Conservation (phyloP, 1,140 invertebrate species). For the Globodera ellingtonae region DNA sequence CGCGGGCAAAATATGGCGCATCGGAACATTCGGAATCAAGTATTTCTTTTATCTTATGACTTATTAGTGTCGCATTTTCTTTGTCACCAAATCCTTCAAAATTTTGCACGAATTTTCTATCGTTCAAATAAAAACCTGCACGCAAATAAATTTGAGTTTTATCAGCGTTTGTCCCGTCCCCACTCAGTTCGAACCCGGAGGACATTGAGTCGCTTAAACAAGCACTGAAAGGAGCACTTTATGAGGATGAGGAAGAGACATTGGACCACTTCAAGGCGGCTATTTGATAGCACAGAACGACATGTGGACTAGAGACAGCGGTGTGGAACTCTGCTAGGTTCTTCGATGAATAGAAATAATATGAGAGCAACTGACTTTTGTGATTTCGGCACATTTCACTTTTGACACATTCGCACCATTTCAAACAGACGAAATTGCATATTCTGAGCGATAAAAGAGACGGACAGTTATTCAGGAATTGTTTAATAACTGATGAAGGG, state of each 20-base stretch:
- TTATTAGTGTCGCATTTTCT: background rate
- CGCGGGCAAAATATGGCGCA: conserved; percentile 71
- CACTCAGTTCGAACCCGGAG: conserved; percentile 23
- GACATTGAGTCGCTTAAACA: conserved; percentile 31
- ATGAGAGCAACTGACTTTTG: background rate
- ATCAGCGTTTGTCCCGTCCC: too few relatives aligned
- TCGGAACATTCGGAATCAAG: conserved; percentile 55
- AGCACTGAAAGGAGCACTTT: conserved; percentile 31
- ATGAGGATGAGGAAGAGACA: background rate
- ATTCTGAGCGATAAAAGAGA: background rate
- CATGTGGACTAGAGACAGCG: background rate
- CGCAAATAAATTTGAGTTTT: too few relatives aligned
- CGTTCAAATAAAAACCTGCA: too few relatives aligned
- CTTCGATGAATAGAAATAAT: background rate
- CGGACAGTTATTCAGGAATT: background rate
- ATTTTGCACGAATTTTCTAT: too few relatives aligned
- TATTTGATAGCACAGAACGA: background rate
- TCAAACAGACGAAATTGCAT: background rate
- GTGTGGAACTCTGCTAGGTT: background rate
- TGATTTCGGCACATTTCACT: conserved; percentile 5
- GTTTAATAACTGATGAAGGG: background rate
- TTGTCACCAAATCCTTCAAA: too few relatives aligned
- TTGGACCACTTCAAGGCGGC: conserved; percentile 7
- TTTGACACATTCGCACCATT: background rate
- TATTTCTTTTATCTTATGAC: conserved; percentile 20